phyloP scores from a whole-genome alignment of 1,140 invertebrate genomes.

The Drosophila ohnishii region DNA sequence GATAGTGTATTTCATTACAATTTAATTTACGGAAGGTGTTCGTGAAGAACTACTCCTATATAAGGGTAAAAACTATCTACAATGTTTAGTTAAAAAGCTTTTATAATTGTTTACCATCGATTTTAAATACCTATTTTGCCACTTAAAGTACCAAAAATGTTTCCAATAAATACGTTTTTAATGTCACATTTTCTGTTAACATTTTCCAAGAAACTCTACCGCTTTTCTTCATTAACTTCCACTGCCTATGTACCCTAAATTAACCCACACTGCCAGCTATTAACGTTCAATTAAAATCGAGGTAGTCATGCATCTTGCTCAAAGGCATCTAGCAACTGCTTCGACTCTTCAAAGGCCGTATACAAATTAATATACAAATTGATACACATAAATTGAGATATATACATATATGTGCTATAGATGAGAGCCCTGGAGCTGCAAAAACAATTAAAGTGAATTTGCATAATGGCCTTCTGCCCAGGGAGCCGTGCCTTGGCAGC shows the following conservation, averaged over 20 bases:
- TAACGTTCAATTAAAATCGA: constrained; percentile 35
- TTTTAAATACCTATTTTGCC: not conserved
- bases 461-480: constrained; percentile 33
- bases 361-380: constrained; percentile 6
- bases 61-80: not conserved
- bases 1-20: not conserved
- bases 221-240: not conserved
- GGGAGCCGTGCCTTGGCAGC: constrained; percentile 13
- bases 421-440: constrained; percentile 20
- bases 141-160: not conserved
- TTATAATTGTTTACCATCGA: too few relatives aligned
- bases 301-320: constrained; percentile 19
- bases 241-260: not conserved
- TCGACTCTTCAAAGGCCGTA: not conserved
- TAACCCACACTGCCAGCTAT: constrained; percentile 4
- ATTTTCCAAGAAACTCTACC: not conserved
- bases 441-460: constrained; percentile 51
- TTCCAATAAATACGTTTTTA: not conserved
- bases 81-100: not conserved
- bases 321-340: constrained; percentile 14
- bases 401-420: not conserved
- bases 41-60: not conserved
- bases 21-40: not conserved
- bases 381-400: not conserved
- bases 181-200: not conserved